A percentile compares a stretch with the other conserved stretches of the same genome.
These are phyloP conservation scores for Spodoptera frugiperda DNA, from an alignment of 1,140 invertebrate genomes.

Conservation along the genomic window DNA sequence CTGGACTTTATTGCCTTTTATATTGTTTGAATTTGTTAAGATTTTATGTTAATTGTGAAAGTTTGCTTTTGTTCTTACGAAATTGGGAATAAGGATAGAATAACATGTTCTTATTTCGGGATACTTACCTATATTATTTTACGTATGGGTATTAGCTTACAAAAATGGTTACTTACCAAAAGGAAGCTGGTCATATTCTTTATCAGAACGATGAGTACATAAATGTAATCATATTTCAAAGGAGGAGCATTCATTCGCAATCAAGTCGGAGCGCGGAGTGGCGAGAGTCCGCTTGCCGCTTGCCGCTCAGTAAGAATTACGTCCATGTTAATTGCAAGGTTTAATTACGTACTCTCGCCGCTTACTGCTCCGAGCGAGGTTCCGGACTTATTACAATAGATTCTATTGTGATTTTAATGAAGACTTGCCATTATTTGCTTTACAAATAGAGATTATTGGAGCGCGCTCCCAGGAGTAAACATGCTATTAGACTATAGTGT, in stretches of 20 bases:
- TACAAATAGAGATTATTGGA: constrained; percentile 35
- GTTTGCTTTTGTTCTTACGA: too few relatives aligned
- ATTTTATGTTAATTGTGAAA: too few relatives aligned
- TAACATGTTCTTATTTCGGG: too few relatives aligned
- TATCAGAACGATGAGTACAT: background rate
- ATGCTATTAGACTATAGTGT: background rate
- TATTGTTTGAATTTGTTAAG: too few relatives aligned
- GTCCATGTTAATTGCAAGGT: constrained; percentile 52
- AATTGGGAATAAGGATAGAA: too few relatives aligned
- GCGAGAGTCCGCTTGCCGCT: constrained; percentile 4
- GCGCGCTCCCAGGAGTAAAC: constrained; percentile 4
- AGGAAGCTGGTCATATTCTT: too few relatives aligned
- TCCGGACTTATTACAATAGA: constrained; percentile 47
- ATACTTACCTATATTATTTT: too few relatives aligned
- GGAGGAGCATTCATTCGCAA: background rate
- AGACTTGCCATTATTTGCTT: constrained; percentile 39
- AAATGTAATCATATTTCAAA: constrained; percentile 18
- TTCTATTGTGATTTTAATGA: constrained; percentile 51
- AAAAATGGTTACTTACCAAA: too few relatives aligned
- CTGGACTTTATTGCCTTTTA: too few relatives aligned
- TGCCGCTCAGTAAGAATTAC: constrained; percentile 39
- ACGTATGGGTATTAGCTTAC: too few relatives aligned
- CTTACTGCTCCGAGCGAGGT: constrained; percentile 24
- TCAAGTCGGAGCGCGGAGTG: background rate
- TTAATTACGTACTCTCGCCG: constrained; percentile 50